phyloP scores from a whole-genome alignment of 2,797 vertebrate species.

The Masticophis lateralis region DNA sequence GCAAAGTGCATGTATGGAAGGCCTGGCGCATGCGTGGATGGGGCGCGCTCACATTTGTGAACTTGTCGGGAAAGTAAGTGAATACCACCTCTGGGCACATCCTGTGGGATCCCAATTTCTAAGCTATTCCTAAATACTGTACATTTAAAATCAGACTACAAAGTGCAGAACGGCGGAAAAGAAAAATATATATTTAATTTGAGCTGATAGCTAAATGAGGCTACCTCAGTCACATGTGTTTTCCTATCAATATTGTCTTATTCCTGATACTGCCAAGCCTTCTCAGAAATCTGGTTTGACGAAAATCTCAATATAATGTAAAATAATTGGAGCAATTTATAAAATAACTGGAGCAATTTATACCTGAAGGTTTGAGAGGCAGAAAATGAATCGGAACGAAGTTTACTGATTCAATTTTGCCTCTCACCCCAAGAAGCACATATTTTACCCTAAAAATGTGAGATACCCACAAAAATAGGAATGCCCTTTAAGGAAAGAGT shows the following conservation, averaged over 20 bases:
- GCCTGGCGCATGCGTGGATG: too few relatives aligned
- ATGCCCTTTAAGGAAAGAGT: fast-evolving
- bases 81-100: too few relatives aligned
- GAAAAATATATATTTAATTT: not conserved
- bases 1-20: too few relatives aligned
- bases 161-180: not conserved
- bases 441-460: not conserved
- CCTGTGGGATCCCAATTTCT: not conserved
- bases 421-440: not conserved
- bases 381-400: fast-evolving
- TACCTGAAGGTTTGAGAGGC: not conserved
- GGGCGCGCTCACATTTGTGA: too few relatives aligned
- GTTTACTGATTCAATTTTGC: not conserved
- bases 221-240: not conserved
- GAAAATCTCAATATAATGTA: not conserved
- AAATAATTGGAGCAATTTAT: not conserved
- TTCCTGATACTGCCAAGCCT: not conserved
- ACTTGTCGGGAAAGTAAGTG: too few relatives aligned
- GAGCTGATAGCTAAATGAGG: too few relatives aligned
- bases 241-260: not conserved
- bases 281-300: not conserved
- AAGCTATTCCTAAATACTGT: not conserved
- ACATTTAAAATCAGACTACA: not conserved
- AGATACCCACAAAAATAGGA: not conserved
- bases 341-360: not conserved